Evolutionary conservation across 2,113 vertebrate species (phyloP), one percentile per base, ranked within the genome.

Genomic region (Chaenocephalus aceratus): DNA sequence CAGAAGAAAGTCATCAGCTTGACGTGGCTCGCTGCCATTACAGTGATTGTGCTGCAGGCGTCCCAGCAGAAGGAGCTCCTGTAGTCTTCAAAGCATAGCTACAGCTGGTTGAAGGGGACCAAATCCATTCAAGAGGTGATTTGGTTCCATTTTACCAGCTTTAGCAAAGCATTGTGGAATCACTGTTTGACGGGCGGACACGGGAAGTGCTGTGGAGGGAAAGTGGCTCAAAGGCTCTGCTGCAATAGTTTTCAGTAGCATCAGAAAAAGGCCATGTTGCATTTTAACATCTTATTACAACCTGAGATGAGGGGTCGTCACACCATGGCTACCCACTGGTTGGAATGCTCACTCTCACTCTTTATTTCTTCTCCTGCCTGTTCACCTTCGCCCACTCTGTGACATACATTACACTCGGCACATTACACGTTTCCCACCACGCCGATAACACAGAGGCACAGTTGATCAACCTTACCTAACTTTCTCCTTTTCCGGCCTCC

Each of bases 121-220:
- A 99, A 99, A 99, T 98, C 98, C 97, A 98, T 98, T 94, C 93
- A 96, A 96, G 75, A 97, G 96, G 80, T 96, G 98, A 99, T 99
- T 98, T 99, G 98, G 98, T 98, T 99, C 98, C 98, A 98, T 99
- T 99, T 99, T 98, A 99, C 98, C 98, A 99, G 98, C 98, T 98
- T 96, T 96, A 99, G 97, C 97, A 99, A 98, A 98, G 97, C 97
- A 99, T 97, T 97, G 82, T 95, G 93, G 91, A 77, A 77, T 89
- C 82, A 57, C 75, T 63, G 81, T 76, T 80, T 77, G 73, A 71
- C 72, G 68, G 81, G 9, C 49, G 49, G 68, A 69, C 36, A 3
- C 13, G 30, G 23, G 11, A 72, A 56, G 61, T 59, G 69, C 60
- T 72, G 60, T 56, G 71, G 73, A 64, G 57, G 45, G 57, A 72